phyloP scores from a whole-genome alignment of 2,113 vertebrate genomes.

The Dromaius novaehollandiae region DNA sequence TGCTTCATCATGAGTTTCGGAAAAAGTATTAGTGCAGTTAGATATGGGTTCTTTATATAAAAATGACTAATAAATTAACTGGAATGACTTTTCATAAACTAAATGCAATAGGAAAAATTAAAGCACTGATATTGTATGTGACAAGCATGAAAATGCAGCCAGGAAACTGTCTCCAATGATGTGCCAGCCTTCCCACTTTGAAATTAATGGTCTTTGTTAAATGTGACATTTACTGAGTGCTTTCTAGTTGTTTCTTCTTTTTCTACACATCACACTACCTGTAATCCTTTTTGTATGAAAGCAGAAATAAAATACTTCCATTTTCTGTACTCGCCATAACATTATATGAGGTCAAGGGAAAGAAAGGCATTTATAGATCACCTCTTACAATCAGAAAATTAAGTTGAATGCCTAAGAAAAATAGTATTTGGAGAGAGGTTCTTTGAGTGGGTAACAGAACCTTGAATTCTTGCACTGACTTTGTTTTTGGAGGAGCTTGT shows the following conservation, averaged over 20 bases:
- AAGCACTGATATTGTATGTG: background rate
- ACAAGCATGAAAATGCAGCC: background rate
- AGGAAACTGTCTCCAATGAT: background rate
- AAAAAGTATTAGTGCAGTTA: background rate
- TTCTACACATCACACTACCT: background rate
- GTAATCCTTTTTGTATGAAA: background rate
- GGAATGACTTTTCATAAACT: background rate
- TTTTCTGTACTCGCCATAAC: background rate
- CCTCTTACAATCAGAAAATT: background rate
- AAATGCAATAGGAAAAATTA: background rate
- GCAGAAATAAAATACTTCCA: background rate
- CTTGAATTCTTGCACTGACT: no score
- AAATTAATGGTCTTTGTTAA: background rate
- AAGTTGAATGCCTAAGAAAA: background rate
- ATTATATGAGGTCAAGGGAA: no score
- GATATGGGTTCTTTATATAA: background rate
- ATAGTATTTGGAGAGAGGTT: no score
- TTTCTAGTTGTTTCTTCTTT: background rate
- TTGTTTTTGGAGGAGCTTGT: no score
- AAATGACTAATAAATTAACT: background rate
- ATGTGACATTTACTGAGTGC: background rate
- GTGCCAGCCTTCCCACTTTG: background rate
- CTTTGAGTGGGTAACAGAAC: no score
- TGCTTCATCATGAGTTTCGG: background rate
- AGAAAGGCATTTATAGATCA: no score